These are phyloP conservation scores for Apamea crenata DNA, from an alignment of 2,888 invertebrate species.

Conservation along the genomic window DNA sequence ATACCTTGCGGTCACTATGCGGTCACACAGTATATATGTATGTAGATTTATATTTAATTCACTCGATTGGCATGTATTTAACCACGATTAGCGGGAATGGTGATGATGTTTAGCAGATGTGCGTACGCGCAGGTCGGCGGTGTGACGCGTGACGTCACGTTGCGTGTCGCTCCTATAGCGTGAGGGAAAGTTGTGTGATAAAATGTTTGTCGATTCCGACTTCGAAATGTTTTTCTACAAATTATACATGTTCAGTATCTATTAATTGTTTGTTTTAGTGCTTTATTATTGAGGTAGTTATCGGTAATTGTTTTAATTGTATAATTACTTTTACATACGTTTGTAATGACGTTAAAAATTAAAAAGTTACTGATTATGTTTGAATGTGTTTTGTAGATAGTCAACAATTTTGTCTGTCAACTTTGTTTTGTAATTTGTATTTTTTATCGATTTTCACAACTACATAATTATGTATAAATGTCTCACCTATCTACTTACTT, in stretches of 20 bases:
- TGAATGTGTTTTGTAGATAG: background rate
- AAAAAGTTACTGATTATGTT: slow-evolving; percentile 7
- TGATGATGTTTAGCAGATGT: slow-evolving; percentile 54
- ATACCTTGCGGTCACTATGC: slow-evolving; percentile 32
- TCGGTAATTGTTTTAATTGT: slow-evolving; percentile 48
- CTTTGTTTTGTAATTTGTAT: no score
- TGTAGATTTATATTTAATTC: slow-evolving; percentile 25
- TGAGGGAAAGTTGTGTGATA: slow-evolving; percentile 76
- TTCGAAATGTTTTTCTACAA: slow-evolving; percentile 46
- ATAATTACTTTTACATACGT: slow-evolving; percentile 22
- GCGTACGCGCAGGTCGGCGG: slow-evolving; percentile 46
- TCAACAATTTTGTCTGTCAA: background rate
- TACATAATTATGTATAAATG: background rate
- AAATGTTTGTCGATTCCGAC: slow-evolving; percentile 61
- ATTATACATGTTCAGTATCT: slow-evolving; percentile 31
- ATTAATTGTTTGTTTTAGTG: slow-evolving; percentile 49
- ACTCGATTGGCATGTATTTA: slow-evolving; percentile 38
- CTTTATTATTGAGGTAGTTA: slow-evolving; percentile 28
- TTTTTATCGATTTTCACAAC: background rate
- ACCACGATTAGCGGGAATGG: slow-evolving; percentile 44
- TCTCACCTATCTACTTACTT: background rate
- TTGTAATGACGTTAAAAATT: slow-evolving; percentile 1
- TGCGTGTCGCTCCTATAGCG: slow-evolving; percentile 72
- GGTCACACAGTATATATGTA: slow-evolving; percentile 6
- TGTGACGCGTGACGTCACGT: slow-evolving; percentile 59